Conservation (phyloP, 2,113 vertebrate species). For the Pseudolaguvia tuberculata region DNA sequence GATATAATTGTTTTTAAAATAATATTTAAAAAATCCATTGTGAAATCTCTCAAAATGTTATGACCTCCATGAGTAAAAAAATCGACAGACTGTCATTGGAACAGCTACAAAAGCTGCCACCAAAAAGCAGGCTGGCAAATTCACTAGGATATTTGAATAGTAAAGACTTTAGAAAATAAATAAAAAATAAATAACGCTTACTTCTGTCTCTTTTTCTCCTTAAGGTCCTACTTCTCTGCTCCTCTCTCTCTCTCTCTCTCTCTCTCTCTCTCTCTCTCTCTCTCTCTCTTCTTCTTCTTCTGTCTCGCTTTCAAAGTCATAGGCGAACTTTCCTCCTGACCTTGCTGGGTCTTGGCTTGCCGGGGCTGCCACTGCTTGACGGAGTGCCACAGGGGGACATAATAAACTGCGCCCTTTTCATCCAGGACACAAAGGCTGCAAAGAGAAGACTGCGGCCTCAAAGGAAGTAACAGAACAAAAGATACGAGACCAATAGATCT, state of each 20-base stretch:
- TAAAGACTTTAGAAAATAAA: neutral
- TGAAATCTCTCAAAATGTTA: too few relatives aligned
- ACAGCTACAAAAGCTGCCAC: neutral
- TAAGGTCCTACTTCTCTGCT: neutral
- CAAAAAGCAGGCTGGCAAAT: neutral
- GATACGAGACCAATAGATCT: slow-evolving; percentile 37
- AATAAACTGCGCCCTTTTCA: slow-evolving; percentile 46
- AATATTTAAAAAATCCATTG: too few relatives aligned
- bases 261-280: too few relatives aligned
- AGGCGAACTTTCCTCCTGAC: slow-evolving; percentile 37
- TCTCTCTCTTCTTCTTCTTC: neutral
- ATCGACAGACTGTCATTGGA: neutral
- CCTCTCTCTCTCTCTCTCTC: neutral
- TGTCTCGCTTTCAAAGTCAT: slow-evolving; percentile 36
- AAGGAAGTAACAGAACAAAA: slow-evolving; percentile 44
- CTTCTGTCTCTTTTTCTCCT: slow-evolving; percentile 4
- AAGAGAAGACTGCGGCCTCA: slow-evolving; percentile 41
- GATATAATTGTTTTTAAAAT: neutral
- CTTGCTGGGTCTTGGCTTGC: slow-evolving; percentile 39
- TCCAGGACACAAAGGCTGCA: slow-evolving; percentile 45
- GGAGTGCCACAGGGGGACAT: slow-evolving; percentile 45
- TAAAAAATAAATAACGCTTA: neutral
- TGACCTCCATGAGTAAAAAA: neutral
- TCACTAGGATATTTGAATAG: slow-evolving; percentile 4
- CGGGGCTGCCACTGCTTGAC: slow-evolving; percentile 41